Conservation (phyloP, 1,140 invertebrate genomes). For the Hypothenemus hampei region DNA sequence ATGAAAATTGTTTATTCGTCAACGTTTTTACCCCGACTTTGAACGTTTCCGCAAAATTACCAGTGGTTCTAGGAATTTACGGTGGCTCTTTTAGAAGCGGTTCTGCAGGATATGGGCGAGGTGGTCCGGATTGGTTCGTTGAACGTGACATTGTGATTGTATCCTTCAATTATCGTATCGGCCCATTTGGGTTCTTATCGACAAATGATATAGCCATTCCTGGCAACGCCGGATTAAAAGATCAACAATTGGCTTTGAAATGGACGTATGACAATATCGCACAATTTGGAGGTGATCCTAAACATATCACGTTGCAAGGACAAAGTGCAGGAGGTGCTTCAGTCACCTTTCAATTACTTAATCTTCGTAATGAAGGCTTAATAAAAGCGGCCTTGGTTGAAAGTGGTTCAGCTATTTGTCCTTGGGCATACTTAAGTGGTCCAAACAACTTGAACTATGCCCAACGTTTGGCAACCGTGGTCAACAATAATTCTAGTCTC, state of each 20-base stretch:
- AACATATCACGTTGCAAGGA: constrained; percentile 20
- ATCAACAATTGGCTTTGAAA: constrained; percentile 23
- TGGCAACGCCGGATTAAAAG: constrained; percentile 27
- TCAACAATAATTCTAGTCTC: constrained; percentile 5
- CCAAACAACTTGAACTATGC: constrained; percentile 7
- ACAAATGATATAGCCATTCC: constrained; percentile 23
- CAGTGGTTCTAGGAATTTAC: constrained; percentile 23
- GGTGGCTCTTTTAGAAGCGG: constrained; percentile 30
- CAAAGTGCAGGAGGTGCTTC: constrained; percentile 28
- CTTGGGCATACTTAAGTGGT: constrained; percentile 17
- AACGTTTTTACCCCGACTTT: constrained; percentile 15
- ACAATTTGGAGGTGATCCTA: constrained; percentile 20
- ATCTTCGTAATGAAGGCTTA: constrained; percentile 6
- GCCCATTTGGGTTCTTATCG: constrained; percentile 25
- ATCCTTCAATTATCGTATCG: constrained; percentile 34
- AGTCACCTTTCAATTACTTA: constrained; percentile 25
- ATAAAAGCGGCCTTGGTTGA: constrained; percentile 11
- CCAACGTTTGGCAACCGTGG: constrained; percentile 1
- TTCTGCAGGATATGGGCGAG: constrained; percentile 9
- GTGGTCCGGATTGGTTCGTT: constrained; percentile 16
- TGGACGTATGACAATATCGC: constrained; percentile 26
- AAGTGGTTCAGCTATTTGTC: constrained; percentile 21
- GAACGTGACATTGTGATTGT: constrained; percentile 48
- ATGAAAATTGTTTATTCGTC: constrained; percentile 16
- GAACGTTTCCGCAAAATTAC: constrained; percentile 7